A percentile compares a stretch with the other conserved stretches of the same genome.
phyloP scores from a whole-genome alignment of 2,797 vertebrate species.

The Falco columbarius region DNA sequence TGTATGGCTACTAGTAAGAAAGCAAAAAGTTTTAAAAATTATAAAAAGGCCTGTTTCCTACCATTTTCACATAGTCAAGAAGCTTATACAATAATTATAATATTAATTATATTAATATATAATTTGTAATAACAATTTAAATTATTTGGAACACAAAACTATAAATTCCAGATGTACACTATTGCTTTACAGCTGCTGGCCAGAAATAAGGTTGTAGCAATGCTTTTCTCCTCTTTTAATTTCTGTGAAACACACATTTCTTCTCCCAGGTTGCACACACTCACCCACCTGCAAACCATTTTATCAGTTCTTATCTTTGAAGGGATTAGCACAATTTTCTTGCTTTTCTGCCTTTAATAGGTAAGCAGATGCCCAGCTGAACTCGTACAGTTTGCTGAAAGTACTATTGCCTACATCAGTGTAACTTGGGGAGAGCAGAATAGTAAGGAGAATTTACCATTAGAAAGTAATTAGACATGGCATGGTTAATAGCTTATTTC shows the following conservation, averaged over 20 bases:
- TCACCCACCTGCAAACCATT: neutral
- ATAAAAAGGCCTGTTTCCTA: neutral
- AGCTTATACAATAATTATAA: neutral
- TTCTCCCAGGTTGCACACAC: neutral
- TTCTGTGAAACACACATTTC: neutral
- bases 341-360: neutral
- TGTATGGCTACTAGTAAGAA: neutral
- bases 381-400: neutral
- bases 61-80: neutral
- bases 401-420: neutral
- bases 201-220: neutral
- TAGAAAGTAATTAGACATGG: neutral
- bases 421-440: neutral
- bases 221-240: neutral
- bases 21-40: neutral
- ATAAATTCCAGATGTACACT: neutral
- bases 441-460: neutral
- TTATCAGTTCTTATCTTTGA: neutral
- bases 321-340: neutral
- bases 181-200: neutral
- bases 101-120: no score
- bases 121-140: neutral
- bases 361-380: neutral
- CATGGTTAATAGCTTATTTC: neutral
- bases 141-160: neutral